Percentiles rank a stretch among this genome's conserved stretches.
These are phyloP conservation scores for Acanthurus tractus DNA, from an alignment of 2,797 vertebrate genomes.

Conservation along the genomic window DNA sequence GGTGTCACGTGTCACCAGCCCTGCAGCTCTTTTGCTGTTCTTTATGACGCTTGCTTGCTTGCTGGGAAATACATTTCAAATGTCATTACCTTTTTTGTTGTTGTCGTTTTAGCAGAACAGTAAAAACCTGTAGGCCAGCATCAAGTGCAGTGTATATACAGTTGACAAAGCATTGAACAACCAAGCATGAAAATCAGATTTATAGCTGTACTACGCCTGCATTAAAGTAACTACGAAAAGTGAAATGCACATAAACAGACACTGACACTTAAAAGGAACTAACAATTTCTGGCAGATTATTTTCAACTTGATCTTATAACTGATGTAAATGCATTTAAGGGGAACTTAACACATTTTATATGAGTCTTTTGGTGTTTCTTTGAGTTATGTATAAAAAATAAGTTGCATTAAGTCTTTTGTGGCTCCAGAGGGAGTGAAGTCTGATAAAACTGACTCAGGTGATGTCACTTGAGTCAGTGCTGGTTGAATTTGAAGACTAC, in stretches of 20 bases:
- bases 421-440: not conserved
- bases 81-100: not conserved
- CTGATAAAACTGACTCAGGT: not conserved
- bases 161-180: not conserved
- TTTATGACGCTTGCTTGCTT: not conserved
- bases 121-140: not conserved
- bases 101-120: not conserved
- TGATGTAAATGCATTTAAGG: conserved; percentile 1
- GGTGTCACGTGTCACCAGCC: not conserved
- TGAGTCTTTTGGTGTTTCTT: not conserved
- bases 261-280: not conserved
- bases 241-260: conserved; percentile 1
- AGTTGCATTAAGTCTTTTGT: not conserved
- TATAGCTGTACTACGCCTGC: conserved; percentile 5
- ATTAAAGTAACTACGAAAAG: not conserved
- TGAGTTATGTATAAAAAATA: not conserved
- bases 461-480: not conserved
- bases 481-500: not conserved
- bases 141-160: not conserved
- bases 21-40: conserved; percentile 14
- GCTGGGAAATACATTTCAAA: conserved; percentile 8
- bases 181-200: conserved; percentile 9
- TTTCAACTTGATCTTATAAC: not conserved
- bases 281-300: not conserved
- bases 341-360: not conserved